Conservation (phyloP, 1,140 invertebrate genomes). For the Polypedilum vanderplanki region DNA sequence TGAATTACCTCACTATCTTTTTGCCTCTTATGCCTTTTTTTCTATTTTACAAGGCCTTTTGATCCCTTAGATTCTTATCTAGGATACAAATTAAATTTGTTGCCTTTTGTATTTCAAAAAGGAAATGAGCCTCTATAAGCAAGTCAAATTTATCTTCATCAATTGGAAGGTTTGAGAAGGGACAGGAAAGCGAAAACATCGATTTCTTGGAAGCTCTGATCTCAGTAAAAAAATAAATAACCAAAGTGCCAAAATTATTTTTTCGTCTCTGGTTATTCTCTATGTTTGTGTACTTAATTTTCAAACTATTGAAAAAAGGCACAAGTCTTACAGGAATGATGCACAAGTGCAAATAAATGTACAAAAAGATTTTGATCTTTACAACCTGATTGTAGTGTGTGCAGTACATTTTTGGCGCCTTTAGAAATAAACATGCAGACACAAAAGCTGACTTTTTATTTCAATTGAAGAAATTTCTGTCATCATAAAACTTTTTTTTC, state of each 20-base stretch:
- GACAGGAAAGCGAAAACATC: conserved; percentile 24
- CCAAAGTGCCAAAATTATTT: conserved; percentile 12
- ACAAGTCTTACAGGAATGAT: background rate
- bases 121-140: background rate
- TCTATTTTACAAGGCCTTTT: background rate
- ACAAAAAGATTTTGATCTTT: conserved; percentile 8
- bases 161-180: background rate
- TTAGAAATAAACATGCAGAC: too few relatives aligned
- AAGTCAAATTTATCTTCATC: background rate
- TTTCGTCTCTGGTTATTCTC: background rate
- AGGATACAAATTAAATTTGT: background rate
- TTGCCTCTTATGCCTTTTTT: conserved; percentile 6
- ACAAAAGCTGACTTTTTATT: too few relatives aligned
- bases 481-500: too few relatives aligned
- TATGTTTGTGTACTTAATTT: background rate
- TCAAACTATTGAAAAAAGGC: background rate
- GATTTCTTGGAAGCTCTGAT: background rate
- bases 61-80: conserved; percentile 20
- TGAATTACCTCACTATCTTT: background rate
- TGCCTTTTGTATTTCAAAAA: conserved; percentile 5
- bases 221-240: background rate
- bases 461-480: too few relatives aligned
- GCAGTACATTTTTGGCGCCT: background rate
- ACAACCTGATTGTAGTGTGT: background rate
- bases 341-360: too few relatives aligned